Percentiles rank a stretch among this genome's conserved stretches.
phyloP scores from a whole-genome alignment of 64 coral and sea anemone genomes.

The Platygyra sinensis region DNA sequence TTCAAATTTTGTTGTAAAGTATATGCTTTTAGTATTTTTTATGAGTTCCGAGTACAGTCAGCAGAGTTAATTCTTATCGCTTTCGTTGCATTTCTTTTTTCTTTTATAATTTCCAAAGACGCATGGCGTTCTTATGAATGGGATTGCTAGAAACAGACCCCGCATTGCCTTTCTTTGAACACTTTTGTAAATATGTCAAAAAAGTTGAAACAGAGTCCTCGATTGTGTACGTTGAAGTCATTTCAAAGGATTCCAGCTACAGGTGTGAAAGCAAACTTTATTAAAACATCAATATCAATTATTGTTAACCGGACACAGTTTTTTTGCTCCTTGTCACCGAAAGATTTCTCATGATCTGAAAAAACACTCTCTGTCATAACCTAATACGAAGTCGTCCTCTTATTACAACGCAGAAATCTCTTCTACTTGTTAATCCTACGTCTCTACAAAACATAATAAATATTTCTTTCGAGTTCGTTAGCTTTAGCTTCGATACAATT shows the following conservation, averaged over 20 bases:
- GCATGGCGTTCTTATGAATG: too few relatives aligned
- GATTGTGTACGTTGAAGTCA: conserved; percentile 3
- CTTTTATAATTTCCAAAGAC: too few relatives aligned
- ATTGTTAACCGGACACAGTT: conserved; percentile 28
- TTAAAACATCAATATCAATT: conserved; percentile 12
- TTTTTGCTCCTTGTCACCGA: neutral
- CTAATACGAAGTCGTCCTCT: neutral
- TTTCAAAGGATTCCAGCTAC: neutral
- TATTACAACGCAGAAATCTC: too few relatives aligned
- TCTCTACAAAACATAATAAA: too few relatives aligned
- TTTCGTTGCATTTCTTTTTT: too few relatives aligned
- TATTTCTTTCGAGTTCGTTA: too few relatives aligned
- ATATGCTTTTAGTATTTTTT: too few relatives aligned
- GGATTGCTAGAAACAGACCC: neutral
- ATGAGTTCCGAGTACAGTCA: neutral
- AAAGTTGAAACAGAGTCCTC: neutral
- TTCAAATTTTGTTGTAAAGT: neutral
- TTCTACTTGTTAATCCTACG: too few relatives aligned
- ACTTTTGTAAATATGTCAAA: neutral
- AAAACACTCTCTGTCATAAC: neutral
- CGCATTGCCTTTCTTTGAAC: neutral
- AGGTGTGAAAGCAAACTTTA: conserved; percentile 4
- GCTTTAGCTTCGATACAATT: too few relatives aligned
- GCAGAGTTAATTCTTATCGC: too few relatives aligned
- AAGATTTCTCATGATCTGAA: neutral